Base-by-base conservation (phyloP, 2,888 invertebrate genomes). In the Patella pellucida region DNA sequence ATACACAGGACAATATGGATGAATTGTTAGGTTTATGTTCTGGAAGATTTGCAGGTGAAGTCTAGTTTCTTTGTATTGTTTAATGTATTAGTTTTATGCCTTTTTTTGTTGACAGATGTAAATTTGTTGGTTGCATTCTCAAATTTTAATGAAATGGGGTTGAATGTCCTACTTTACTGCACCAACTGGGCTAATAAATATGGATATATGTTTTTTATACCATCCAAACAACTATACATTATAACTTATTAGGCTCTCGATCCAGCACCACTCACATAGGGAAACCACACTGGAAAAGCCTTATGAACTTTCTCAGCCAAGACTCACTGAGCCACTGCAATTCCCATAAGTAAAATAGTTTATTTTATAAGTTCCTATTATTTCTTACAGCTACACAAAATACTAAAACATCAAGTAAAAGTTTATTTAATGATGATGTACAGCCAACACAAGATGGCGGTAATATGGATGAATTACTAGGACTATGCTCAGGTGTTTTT, bases 401-500 rank as follows among this genome's bases (percentile, higher is more conserved):
- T n/a, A 71, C 54, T 52, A 77, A 79, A 72, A 72, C 74, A 51
- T 79, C 84, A 0, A 78, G 79, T 27, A 83, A 81, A 72, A 84
- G 76, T 73, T 71, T 85, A 54, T 84, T 85, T 80, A 81, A 79
- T 71, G 77, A 81, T 72, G 54, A 67, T n/a, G 69, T 68, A 41
- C 41, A 41, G 1, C 19, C 75, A 31, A 83, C 83, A 73, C 83
- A 84, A 68, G 62, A 19, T 62, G 79, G 76, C 50, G 80, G 78
- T 5, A 78, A 79, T 69, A 84, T 84, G 82, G 85, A 87, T 51
- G 90, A 90, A 79, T 76, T 91, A 41, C 81, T 92, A 77, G 91
- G 90, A 3, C 81, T 93, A 11, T 93, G 93, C 82, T 92, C 93
- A 0, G 94, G 94, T 7, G 92, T 87, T 79, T 94, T 93, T 88